These are phyloP conservation scores for Nesidiocoris tenuis DNA, from an alignment of 2,888 invertebrate genomes.

Conservation along the genomic window DNA sequence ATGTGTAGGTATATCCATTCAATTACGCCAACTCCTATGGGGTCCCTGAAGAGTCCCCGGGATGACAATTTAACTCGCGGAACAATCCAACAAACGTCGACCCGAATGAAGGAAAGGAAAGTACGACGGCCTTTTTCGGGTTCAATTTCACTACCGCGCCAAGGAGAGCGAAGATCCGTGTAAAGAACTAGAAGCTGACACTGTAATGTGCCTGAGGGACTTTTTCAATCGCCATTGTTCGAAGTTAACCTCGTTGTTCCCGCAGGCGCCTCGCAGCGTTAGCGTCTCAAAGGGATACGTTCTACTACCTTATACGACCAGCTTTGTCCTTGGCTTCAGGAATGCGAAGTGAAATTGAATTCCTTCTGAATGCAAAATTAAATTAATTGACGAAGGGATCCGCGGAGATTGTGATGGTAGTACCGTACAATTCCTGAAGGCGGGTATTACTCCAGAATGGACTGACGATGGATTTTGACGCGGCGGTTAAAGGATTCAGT, in stretches of 20 bases:
- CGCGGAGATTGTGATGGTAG: too few relatives aligned
- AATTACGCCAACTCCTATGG: background rate
- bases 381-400: too few relatives aligned
- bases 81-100: background rate
- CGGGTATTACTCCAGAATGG: too few relatives aligned
- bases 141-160: background rate
- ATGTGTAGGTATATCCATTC: background rate
- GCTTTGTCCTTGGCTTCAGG: too few relatives aligned
- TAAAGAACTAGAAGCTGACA: background rate
- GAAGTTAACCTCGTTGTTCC: too few relatives aligned
- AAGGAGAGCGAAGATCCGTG: background rate
- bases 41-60: background rate
- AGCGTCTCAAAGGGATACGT: too few relatives aligned
- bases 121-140: background rate
- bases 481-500: too few relatives aligned
- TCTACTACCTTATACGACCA: too few relatives aligned
- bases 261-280: background rate
- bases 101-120: background rate
- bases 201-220: background rate
- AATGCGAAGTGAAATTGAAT: too few relatives aligned
- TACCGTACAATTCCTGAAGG: too few relatives aligned
- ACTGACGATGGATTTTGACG: too few relatives aligned
- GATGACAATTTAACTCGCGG: background rate
- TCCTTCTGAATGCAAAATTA: too few relatives aligned
- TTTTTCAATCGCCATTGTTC: background rate